Evolutionary conservation across 2,888 invertebrate species (phyloP).

Genomic region (Heterodera filipjevi): DNA sequence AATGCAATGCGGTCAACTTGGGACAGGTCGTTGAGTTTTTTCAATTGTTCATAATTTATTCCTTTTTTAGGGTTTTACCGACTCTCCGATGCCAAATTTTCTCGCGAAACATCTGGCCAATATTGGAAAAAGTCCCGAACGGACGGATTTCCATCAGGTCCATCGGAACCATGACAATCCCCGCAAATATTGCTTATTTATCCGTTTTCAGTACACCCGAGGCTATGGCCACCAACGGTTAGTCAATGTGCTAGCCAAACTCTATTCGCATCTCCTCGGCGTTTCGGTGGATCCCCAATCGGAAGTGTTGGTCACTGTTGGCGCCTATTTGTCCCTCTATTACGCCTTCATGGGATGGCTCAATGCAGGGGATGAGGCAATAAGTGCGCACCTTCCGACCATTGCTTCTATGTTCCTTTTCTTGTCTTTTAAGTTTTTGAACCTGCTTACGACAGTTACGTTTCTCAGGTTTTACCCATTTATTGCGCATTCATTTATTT

Average conservation of each 20-base stretch:
- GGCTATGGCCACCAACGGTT: constrained; percentile 71
- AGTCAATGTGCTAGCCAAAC: constrained; percentile 80
- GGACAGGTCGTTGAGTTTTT: constrained; percentile 58
- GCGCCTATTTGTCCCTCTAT: constrained; percentile 93
- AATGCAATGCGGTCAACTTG: constrained; percentile 63
- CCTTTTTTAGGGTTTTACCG: constrained; percentile 60
- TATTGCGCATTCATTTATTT: neutral
- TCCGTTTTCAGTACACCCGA: constrained; percentile 22
- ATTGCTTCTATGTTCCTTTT: neutral
- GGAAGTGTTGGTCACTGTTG: constrained; percentile 85
- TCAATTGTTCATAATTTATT: neutral
- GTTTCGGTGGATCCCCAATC: constrained; percentile 80
- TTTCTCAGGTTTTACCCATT: constrained; percentile 71
- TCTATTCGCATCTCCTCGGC: constrained; percentile 81
- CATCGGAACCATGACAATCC: too few relatives aligned
- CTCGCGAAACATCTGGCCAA: constrained; percentile 56
- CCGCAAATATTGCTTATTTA: neutral
- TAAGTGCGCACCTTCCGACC: constrained; percentile 46
- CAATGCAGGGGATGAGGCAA: constrained; percentile 74
- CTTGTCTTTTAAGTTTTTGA: constrained; percentile 76
- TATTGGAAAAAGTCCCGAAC: constrained; percentile 51
- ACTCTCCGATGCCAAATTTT: constrained; percentile 60
- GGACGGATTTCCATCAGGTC: constrained; percentile 56
- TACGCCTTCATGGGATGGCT: constrained; percentile 84
- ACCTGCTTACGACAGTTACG: constrained; percentile 97